Percentiles rank a stretch among this genome's conserved stretches.
Conservation (phyloP, 2,888 invertebrate species). For the Heliconius ethilla region DNA sequence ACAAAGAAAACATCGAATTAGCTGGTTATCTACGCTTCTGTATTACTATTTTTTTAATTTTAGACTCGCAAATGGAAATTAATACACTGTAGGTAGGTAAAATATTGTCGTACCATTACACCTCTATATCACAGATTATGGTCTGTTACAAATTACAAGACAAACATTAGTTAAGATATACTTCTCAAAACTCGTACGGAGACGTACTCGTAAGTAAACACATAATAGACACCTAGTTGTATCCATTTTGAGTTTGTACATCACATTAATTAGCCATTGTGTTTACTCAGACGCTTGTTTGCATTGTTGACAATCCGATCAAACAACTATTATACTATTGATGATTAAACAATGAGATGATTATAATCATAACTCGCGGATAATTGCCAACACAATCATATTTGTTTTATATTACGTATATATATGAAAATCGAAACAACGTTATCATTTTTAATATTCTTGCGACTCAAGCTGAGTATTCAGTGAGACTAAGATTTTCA, state of each 20-base stretch:
- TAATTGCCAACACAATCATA: conserved; percentile 43
- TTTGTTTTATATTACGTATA: conserved; percentile 32
- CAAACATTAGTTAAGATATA: conserved; percentile 31
- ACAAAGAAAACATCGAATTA: not conserved
- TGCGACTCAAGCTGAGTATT: not conserved
- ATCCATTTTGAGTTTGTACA: conserved; percentile 74
- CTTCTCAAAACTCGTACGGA: conserved; percentile 49
- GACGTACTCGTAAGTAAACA: conserved; percentile 57
- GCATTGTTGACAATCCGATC: conserved; percentile 71
- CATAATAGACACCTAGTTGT: conserved; percentile 69
- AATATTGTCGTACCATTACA: not conserved
- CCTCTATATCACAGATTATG: not conserved
- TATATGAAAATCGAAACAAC: conserved; percentile 26
- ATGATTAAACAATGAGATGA: conserved; percentile 58
- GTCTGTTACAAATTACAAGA: not conserved
- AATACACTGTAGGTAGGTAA: not conserved
- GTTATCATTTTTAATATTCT: conserved; percentile 1
- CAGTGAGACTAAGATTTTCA: conserved; percentile 2
- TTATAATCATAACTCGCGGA: conserved; percentile 44
- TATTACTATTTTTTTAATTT: too few species aligned
- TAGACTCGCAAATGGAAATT: too few species aligned
- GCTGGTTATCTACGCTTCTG: not conserved
- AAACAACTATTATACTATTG: conserved; percentile 69
- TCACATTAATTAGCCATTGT: conserved; percentile 75
- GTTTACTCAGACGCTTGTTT: conserved; percentile 73